phyloP scores from a whole-genome alignment of 2,888 invertebrate genomes.

The Synergus itoensis region DNA sequence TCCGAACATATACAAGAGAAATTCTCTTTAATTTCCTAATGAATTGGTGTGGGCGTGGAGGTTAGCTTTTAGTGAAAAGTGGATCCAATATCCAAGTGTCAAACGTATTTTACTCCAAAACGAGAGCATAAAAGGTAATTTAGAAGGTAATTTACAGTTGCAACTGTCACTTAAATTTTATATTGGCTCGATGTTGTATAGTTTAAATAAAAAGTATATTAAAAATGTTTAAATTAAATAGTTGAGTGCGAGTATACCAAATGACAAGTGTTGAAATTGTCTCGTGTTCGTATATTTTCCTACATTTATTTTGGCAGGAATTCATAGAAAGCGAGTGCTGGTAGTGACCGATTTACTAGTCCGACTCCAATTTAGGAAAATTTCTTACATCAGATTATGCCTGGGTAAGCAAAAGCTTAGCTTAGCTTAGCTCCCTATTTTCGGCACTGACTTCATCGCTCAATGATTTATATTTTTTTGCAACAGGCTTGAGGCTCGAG shows the following conservation, averaged over 20 bases:
- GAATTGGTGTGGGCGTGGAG: conserved; percentile 9
- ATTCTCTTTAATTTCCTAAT: conserved; percentile 31
- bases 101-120: conserved; percentile 1
- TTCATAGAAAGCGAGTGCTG: conserved; percentile 49
- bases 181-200: background rate
- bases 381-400: conserved; percentile 56
- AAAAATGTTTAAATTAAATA: background rate
- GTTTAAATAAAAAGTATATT: background rate
- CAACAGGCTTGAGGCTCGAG: conserved; percentile 40
- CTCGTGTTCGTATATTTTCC: conserved; percentile 51
- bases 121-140: background rate
- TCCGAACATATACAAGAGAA: conserved; percentile 34
- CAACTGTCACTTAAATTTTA: background rate
- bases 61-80: background rate
- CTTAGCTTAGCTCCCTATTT: conserved; percentile 54
- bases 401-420: conserved; percentile 50
- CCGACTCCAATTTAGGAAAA: conserved; percentile 58
- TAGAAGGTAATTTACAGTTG: background rate
- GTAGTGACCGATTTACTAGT: conserved; percentile 49
- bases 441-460: conserved; percentile 55
- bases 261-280: conserved; percentile 51
- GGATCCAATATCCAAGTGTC: background rate
- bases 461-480: conserved; percentile 47
- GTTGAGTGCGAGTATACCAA: conserved; percentile 1
- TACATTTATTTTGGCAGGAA: conserved; percentile 54